Percentiles rank a stretch among this genome's conserved stretches.
These are phyloP conservation scores for Geococcyx californianus DNA, from an alignment of 2,113 vertebrate genomes.

Conservation along the genomic window DNA sequence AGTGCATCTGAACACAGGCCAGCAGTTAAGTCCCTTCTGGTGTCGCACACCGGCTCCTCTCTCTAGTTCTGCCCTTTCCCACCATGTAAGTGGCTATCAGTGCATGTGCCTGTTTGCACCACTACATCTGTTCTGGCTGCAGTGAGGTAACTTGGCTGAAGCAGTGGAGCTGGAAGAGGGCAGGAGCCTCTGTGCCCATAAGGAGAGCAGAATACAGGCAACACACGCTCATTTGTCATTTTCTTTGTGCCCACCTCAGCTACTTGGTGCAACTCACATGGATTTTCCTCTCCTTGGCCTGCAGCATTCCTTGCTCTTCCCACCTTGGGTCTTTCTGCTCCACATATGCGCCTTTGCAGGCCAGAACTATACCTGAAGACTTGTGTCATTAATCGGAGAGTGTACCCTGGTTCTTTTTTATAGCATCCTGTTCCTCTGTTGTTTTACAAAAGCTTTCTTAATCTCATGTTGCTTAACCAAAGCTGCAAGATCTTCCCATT, in stretches of 20 bases:
- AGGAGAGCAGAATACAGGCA: background rate
- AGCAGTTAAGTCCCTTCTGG: background rate
- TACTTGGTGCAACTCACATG: rapidly evolving
- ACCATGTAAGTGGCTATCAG: rapidly evolving
- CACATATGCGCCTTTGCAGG: background rate
- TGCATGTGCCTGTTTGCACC: background rate
- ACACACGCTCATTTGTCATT: background rate
- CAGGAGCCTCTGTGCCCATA: background rate
- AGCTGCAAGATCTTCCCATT: background rate
- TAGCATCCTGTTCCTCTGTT: background rate
- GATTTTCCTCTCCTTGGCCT: background rate
- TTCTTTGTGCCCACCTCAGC: background rate
- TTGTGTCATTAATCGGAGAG: background rate
- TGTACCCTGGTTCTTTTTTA: background rate
- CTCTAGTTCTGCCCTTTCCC: background rate
- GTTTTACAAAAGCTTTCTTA: background rate
- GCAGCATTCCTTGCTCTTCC: background rate
- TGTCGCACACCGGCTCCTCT: background rate
- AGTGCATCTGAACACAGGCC: rapidly evolving
- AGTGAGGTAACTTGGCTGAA: background rate
- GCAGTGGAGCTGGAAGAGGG: background rate
- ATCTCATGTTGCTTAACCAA: background rate
- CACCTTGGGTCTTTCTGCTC: background rate
- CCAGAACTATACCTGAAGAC: background rate
- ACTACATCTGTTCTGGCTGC: rapidly evolving